Conservation (phyloP, 2,888 invertebrate species). For the Perithous albicinctus region DNA sequence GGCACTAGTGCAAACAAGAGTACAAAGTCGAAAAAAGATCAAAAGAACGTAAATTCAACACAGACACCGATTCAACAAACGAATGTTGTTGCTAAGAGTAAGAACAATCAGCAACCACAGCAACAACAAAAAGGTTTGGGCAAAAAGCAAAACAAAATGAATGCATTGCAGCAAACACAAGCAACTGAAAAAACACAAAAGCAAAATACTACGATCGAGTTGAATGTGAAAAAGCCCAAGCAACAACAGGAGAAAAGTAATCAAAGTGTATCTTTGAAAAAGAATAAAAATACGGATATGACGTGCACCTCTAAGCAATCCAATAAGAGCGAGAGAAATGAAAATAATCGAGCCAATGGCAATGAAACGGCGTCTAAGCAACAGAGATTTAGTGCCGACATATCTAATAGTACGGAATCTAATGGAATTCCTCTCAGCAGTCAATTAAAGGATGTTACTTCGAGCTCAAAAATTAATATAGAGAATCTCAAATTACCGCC, state of each 20-base stretch:
- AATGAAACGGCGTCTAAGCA: constrained; percentile 70
- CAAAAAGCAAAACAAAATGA: constrained; percentile 64
- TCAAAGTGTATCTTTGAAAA: constrained; percentile 59
- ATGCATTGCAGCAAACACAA: constrained; percentile 39
- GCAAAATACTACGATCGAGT: constrained; percentile 48
- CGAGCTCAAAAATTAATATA: constrained; percentile 80
- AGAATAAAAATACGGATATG: constrained; percentile 60
- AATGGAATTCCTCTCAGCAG: constrained; percentile 76
- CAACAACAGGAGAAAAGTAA: constrained; percentile 68
- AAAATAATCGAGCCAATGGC: constrained; percentile 73
- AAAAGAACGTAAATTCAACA: constrained; percentile 80
- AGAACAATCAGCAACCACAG: constrained; percentile 53
- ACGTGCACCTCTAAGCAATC: constrained; percentile 63
- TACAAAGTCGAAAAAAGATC: constrained; percentile 81
- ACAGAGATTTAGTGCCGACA: constrained; percentile 62
- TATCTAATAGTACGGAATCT: constrained; percentile 66
- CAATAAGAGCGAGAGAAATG: constrained; percentile 72
- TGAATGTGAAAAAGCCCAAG: constrained; percentile 64
- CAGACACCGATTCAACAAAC: constrained; percentile 75
- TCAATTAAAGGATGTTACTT: constrained; percentile 77
- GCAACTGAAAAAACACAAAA: constrained; percentile 62
- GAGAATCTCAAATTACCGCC: constrained; percentile 88
- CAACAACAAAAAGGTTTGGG: constrained; percentile 53
- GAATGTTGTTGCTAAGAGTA: constrained; percentile 68
- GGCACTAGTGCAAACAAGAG: constrained; percentile 72